Evolutionary conservation across 2,888 invertebrate genomes (phyloP).

Genomic region (Merodon equestris): DNA sequence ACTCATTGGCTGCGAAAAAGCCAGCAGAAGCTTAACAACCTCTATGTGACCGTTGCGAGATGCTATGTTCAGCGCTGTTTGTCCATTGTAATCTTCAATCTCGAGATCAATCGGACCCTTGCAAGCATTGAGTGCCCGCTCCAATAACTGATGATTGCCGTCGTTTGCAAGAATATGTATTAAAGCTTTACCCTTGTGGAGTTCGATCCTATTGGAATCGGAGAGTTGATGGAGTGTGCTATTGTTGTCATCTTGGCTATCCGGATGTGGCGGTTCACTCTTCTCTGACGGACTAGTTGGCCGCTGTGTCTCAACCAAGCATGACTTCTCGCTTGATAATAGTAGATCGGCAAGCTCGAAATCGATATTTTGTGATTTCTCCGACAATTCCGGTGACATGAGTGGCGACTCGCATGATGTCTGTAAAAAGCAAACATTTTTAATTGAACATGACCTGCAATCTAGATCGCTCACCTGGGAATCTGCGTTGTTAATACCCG

Average conservation of each 20-base stretch:
- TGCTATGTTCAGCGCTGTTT: constrained; percentile 92
- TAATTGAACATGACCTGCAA: too few relatives aligned
- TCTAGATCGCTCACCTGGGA: constrained; percentile 72
- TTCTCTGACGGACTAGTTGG: constrained; percentile 77
- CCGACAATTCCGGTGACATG: constrained; percentile 78
- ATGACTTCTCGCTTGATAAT: constrained; percentile 78
- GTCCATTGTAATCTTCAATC: constrained; percentile 87
- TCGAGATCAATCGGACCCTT: constrained; percentile 80
- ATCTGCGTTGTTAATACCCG: constrained; percentile 83
- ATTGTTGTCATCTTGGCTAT: constrained; percentile 78
- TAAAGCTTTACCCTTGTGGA: constrained; percentile 83
- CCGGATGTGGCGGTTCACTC: constrained; percentile 75
- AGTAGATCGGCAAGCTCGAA: constrained; percentile 78
- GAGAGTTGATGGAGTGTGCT: constrained; percentile 77
- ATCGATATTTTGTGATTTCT: constrained; percentile 78
- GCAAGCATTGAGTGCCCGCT: constrained; percentile 83
- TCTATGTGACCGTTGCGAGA: constrained; percentile 88
- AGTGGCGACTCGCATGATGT: constrained; percentile 78
- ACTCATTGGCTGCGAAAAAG: constrained; percentile 75
- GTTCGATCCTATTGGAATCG: constrained; percentile 78
- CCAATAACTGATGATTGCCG: constrained; percentile 85
- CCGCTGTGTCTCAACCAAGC: constrained; percentile 77
- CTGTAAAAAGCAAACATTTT: constrained; percentile 59
- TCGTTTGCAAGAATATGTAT: constrained; percentile 88
- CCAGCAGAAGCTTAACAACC: constrained; percentile 83